Evolutionary conservation across 2,797 vertebrate genomes (phyloP).

Genomic region (Darevskia nairensis): DNA sequence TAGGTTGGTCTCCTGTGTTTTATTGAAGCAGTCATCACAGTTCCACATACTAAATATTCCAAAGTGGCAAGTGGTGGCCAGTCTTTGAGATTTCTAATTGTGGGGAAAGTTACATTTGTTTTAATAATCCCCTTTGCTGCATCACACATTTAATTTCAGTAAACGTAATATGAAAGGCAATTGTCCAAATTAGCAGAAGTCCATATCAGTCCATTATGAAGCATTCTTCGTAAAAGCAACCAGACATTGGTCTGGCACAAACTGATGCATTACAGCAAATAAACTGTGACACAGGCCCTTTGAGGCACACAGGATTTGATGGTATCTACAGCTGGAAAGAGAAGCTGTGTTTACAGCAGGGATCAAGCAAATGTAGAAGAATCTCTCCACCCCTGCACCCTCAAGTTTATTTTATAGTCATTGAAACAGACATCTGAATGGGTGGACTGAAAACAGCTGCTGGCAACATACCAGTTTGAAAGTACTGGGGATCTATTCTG

Average conservation of each 20-base stretch:
- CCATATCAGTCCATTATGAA: neutral
- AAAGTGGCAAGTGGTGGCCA: neutral
- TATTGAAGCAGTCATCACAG: neutral
- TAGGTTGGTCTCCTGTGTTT: neutral
- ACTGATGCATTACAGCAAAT: neutral
- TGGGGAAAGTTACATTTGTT: neutral
- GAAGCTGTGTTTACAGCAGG: neutral
- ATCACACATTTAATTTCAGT: neutral
- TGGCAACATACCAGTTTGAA: conserved; percentile 11
- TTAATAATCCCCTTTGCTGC: too few species aligned
- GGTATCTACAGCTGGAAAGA: neutral
- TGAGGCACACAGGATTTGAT: conserved; percentile 6
- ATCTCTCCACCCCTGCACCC: neutral
- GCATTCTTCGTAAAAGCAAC: conserved; percentile 4
- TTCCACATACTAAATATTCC: neutral
- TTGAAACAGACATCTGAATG: conserved; percentile 22
- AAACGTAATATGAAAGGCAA: neutral
- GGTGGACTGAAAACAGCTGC: conserved; percentile 26
- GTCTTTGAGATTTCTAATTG: neutral
- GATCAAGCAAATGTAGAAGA: neutral
- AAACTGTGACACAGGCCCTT: conserved; percentile 23
- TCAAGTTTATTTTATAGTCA: neutral
- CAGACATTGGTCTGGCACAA: neutral
- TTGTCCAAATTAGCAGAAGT: neutral
- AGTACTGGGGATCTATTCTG: conserved; percentile 7